These are phyloP conservation scores for Cephonodes hylas DNA, from an alignment of 2,888 invertebrate species.

Conservation along the genomic window DNA sequence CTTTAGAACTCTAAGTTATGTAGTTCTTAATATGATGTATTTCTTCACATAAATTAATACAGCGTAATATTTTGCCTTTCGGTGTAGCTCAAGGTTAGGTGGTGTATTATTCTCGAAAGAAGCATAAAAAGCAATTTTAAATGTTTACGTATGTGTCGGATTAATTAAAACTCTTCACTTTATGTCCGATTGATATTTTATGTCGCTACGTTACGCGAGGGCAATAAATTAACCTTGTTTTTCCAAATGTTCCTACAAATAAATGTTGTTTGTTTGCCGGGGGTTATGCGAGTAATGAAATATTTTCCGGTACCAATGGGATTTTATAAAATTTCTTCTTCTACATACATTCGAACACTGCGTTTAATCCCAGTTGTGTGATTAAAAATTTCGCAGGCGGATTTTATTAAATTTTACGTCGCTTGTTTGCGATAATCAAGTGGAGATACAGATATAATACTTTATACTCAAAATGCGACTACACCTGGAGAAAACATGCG, in stretches of 20 bases:
- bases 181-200: constrained; percentile 1
- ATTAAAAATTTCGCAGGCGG: too few species aligned
- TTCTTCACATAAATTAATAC: not conserved
- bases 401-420: too few species aligned
- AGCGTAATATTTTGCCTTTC: not conserved
- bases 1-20: too few species aligned
- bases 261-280: constrained; percentile 1
- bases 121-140: not conserved
- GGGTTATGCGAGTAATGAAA: not conserved
- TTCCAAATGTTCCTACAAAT: constrained; percentile 6
- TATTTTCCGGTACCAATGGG: not conserved
- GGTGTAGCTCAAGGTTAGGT: not conserved
- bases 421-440: too few species aligned
- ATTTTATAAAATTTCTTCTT: not conserved
- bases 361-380: too few species aligned
- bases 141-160: not conserved
- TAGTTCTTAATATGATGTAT: too few species aligned
- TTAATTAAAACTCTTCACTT: constrained; percentile 4
- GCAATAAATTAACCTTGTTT: constrained; percentile 6
- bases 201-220: not conserved
- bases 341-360: not conserved
- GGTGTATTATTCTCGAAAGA: not conserved
- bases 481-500: too few species aligned
- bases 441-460: too few species aligned
- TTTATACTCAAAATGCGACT: too few species aligned